phyloP scores from a whole-genome alignment of 2,113 vertebrate species.

The Lucifuga dentata region DNA sequence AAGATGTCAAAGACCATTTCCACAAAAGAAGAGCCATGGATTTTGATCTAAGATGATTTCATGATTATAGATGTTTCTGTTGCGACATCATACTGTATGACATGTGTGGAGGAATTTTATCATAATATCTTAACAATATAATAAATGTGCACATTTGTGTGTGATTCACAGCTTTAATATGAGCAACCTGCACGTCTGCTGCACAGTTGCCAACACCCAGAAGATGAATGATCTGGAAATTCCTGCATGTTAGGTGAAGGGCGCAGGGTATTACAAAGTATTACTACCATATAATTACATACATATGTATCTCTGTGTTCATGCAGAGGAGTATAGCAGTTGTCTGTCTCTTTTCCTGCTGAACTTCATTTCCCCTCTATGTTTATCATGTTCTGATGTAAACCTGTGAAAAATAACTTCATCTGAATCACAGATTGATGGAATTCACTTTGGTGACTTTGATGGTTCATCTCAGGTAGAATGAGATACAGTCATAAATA shows the following conservation, averaged over 20 bases:
- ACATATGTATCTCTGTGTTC: not conserved
- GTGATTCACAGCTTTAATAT: not conserved
- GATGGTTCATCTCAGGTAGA: slow-evolving; percentile 1
- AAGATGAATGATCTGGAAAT: no score
- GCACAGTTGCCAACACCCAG: not conserved
- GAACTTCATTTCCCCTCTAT: no score
- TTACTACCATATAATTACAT: not conserved
- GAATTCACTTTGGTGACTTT: not conserved
- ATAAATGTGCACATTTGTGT: slow-evolving; percentile 18
- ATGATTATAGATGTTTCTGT: not conserved
- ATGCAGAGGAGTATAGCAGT: no score
- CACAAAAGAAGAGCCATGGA: not conserved
- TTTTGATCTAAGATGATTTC: slow-evolving; percentile 38
- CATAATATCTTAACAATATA: not conserved
- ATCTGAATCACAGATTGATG: not conserved
- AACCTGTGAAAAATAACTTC: not conserved
- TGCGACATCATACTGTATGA: not conserved
- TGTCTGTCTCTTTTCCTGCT: no score
- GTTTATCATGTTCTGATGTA: no score
- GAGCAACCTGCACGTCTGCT: not conserved
- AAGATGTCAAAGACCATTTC: slow-evolving; percentile 33
- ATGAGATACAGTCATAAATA: no score
- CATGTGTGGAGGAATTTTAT: slow-evolving; percentile 22
- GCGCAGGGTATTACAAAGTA: not conserved
- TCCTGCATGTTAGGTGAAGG: slow-evolving; percentile 1